Percentiles rank a stretch among this genome's conserved stretches.
Conservation (phyloP, 2,113 vertebrate species). For the Labeo catla region DNA sequence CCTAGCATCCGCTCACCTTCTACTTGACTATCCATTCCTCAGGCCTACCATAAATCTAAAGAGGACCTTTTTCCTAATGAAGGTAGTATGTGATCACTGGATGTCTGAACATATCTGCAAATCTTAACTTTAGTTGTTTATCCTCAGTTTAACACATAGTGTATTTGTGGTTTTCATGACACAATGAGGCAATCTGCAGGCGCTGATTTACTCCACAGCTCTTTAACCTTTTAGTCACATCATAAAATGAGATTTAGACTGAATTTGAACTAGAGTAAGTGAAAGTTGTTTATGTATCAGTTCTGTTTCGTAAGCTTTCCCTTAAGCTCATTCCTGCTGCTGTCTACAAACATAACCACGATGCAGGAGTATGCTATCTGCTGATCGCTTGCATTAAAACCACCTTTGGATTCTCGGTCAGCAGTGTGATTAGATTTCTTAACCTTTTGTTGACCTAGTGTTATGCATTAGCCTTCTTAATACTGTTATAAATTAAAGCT, state of each 20-base stretch:
- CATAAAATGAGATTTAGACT: neutral
- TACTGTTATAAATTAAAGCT: neutral
- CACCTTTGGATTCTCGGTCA: slow-evolving; percentile 16
- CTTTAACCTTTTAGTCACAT: slow-evolving; percentile 4
- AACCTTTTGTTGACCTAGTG: neutral
- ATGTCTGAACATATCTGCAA: neutral
- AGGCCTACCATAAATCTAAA: no score
- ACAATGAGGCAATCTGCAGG: neutral
- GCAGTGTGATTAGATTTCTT: slow-evolving; percentile 1
- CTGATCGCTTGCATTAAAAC: neutral
- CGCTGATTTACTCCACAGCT: neutral
- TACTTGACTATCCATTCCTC: neutral
- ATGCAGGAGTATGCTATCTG: neutral
- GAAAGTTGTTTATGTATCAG: slow-evolving; percentile 22
- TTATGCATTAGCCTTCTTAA: neutral
- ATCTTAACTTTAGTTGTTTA: neutral
- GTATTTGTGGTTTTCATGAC: no score
- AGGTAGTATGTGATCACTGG: neutral
- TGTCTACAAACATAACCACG: neutral
- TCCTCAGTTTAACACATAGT: neutral
- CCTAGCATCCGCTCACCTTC: no score
- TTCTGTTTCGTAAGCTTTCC: neutral
- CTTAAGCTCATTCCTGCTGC: neutral
- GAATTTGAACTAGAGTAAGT: neutral
- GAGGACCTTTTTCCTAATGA: no score